A percentile compares a stretch with the other conserved stretches of the same genome.
Evolutionary conservation across 2,113 vertebrate genomes (phyloP).

Genomic region (Petromus typicus): DNA sequence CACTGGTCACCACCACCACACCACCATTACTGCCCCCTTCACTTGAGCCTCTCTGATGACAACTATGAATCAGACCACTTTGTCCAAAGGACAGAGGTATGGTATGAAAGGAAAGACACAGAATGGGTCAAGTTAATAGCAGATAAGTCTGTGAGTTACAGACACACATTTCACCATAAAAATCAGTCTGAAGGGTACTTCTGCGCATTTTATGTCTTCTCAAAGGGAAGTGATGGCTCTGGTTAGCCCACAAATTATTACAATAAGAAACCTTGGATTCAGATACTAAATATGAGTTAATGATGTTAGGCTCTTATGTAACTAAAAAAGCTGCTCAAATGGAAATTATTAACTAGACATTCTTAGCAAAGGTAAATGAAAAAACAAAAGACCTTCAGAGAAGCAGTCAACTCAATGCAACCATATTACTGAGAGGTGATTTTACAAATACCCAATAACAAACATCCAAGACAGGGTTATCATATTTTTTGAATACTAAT

Average conservation of each 20-base stretch:
- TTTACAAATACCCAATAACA: too few species aligned
- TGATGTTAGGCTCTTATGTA: conserved; percentile 60
- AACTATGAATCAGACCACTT: not conserved
- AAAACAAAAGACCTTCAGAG: conserved; percentile 51
- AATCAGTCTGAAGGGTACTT: conserved; percentile 38
- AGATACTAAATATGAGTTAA: conserved; percentile 70
- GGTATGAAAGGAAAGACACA: not conserved
- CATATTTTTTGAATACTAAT: conserved; percentile 32
- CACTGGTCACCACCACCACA: not conserved
- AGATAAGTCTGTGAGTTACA: conserved; percentile 2
- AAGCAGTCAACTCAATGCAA: conserved; percentile 15
- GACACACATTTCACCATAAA: conserved; percentile 51
- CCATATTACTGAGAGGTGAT: conserved; percentile 46
- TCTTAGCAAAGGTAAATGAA: conserved; percentile 50
- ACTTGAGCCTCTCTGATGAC: not conserved
- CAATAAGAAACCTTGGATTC: conserved; percentile 61
- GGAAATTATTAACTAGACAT: conserved; percentile 67
- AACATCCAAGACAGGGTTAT: conserved; percentile 1
- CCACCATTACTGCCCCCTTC: not conserved
- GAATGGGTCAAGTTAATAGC: conserved; percentile 6
- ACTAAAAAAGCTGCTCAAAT: conserved; percentile 61
- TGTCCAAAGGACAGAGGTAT: not conserved
- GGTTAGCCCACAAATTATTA: conserved; percentile 40
- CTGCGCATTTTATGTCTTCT: conserved; percentile 51
- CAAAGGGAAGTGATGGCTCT: conserved; percentile 68